Percentiles rank a stretch among this genome's conserved stretches.
These are phyloP conservation scores for Bombyx huttoni DNA, from an alignment of 2,888 invertebrate genomes.

Conservation along the genomic window DNA sequence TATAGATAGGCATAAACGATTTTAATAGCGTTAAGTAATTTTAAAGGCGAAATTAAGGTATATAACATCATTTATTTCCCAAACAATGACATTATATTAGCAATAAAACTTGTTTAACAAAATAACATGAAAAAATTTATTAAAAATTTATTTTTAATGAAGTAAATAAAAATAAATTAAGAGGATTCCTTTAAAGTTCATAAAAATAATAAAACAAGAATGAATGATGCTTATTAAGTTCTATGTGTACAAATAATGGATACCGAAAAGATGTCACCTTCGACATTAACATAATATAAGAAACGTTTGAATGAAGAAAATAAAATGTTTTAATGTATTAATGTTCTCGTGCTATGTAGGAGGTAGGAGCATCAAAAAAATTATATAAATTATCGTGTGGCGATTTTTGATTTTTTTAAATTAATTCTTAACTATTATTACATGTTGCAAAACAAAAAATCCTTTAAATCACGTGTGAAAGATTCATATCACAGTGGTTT, in stretches of 20 bases:
- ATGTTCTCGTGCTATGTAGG: too few relatives aligned
- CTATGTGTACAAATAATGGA: too few relatives aligned
- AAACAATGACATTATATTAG: too few relatives aligned
- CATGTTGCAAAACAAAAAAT: slow-evolving; percentile 17
- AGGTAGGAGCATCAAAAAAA: too few relatives aligned
- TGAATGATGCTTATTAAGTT: neutral
- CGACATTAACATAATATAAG: neutral
- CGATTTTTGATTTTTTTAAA: neutral
- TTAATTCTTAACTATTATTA: neutral
- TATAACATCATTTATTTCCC: too few relatives aligned
- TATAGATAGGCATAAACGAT: neutral
- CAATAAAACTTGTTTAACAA: too few relatives aligned
- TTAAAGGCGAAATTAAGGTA: too few relatives aligned
- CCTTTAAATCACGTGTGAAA: slow-evolving; percentile 22
- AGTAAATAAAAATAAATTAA: neutral
- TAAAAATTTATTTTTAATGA: neutral
- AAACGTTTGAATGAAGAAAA: neutral
- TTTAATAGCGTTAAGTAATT: too few relatives aligned
- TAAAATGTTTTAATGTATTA: too few relatives aligned
- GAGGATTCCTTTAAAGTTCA: neutral
- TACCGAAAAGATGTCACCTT: neutral
- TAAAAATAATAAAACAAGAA: neutral
- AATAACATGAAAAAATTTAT: neutral
- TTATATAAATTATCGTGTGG: too few relatives aligned
- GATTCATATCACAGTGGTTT: slow-evolving; percentile 18